These are phyloP conservation scores for Hecatera dysodea DNA, from an alignment of 2,888 invertebrate genomes.

Conservation along the genomic window DNA sequence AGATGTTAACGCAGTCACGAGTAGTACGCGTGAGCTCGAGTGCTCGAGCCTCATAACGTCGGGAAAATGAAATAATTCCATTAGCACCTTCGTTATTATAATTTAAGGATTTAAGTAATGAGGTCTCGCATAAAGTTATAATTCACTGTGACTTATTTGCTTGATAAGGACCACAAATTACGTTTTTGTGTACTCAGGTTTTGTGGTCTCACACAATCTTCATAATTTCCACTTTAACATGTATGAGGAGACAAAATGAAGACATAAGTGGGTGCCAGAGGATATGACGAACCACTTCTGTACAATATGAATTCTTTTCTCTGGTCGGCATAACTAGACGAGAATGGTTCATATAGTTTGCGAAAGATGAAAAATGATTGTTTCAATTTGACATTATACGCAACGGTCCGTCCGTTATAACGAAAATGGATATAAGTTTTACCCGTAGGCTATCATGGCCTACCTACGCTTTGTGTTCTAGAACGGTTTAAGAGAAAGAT, in stretches of 20 bases:
- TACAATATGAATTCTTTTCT: constrained; percentile 24
- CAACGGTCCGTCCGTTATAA: constrained; percentile 10
- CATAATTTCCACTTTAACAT: constrained; percentile 22
- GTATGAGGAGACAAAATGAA: constrained; percentile 27
- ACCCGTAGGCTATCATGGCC: neutral
- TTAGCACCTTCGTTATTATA: constrained; percentile 49
- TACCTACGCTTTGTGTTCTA: constrained; percentile 2
- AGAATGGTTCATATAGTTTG: neutral
- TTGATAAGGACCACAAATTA: constrained; percentile 33
- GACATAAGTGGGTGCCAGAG: constrained; percentile 13
- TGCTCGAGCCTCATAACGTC: constrained; percentile 6
- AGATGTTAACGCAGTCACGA: constrained; percentile 30
- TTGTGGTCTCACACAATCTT: constrained; percentile 12
- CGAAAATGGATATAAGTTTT: constrained; percentile 31
- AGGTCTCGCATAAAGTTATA: constrained; percentile 29
- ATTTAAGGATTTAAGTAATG: constrained; percentile 43
- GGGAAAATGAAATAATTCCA: constrained; percentile 47
- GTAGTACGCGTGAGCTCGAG: constrained; percentile 19
- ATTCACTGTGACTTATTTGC: constrained; percentile 29
- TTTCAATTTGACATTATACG: constrained; percentile 6
- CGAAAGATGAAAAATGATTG: neutral
- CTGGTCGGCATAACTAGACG: constrained; percentile 1
- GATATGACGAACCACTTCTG: constrained; percentile 21
- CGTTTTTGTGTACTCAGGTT: constrained; percentile 14
- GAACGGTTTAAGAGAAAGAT: constrained; percentile 1